phyloP scores from a whole-genome alignment of 2,888 invertebrate genomes.

The Proisotoma minuta region DNA sequence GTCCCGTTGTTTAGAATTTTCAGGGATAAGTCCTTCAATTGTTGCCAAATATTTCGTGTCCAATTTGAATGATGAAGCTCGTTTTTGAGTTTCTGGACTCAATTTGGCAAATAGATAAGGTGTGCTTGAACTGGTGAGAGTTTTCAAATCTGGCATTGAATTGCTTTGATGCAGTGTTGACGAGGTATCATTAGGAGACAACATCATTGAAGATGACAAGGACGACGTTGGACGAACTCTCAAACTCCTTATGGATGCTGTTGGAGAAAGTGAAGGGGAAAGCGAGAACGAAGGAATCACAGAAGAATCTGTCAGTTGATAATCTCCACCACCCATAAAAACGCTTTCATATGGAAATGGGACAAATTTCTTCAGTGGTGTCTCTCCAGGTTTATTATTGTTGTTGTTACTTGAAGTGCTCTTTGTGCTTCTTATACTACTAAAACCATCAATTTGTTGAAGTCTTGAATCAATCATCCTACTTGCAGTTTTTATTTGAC shows the following conservation, averaged over 20 bases:
- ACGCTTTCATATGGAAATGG: conserved; percentile 22
- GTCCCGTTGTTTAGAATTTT: conserved; percentile 8
- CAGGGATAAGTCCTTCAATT: conserved; percentile 10
- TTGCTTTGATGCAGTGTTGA: background rate
- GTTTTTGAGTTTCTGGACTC: background rate
- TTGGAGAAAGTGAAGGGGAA: background rate
- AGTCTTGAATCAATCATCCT: conserved; percentile 9
- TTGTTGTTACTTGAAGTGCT: background rate
- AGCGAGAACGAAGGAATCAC: background rate
- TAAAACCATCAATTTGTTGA: background rate
- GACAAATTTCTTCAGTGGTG: conserved; percentile 16
- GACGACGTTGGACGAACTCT: background rate
- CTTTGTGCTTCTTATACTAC: background rate
- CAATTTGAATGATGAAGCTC: conserved; percentile 12
- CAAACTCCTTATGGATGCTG: conserved; percentile 6
- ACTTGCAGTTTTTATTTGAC: conserved; percentile 14
- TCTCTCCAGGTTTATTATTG: conserved; percentile 4
- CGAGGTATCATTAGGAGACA: background rate
- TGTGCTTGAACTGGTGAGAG: background rate
- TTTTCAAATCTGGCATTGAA: conserved; percentile 16
- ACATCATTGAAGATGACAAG: background rate
- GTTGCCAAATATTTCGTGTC: conserved; percentile 20
- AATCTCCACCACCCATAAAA: conserved; percentile 19
- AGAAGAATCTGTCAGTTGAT: background rate
- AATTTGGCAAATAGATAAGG: conserved; percentile 19